A percentile compares a stretch with the other conserved stretches of the same genome.
phyloP scores from a whole-genome alignment of 2,888 invertebrate species.

The Desoria tigrina region DNA sequence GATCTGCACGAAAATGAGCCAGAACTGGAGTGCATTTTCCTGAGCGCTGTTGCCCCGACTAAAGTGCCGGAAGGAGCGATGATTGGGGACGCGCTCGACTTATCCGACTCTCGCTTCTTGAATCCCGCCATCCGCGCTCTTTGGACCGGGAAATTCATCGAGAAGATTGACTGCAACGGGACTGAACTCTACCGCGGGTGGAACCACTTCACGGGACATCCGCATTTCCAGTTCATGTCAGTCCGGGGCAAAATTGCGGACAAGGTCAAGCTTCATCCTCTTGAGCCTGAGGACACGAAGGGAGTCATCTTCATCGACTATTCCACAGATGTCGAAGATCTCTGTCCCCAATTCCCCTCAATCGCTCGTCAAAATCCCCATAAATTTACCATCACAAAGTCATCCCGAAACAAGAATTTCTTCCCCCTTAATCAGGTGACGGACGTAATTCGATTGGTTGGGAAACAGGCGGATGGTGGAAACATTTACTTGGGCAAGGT shows the following conservation, averaged over 20 bases:
- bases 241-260: too few relatives aligned
- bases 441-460: neutral
- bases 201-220: neutral
- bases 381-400: too few relatives aligned
- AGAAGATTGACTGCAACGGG: neutral
- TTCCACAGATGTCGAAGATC: neutral
- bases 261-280: too few relatives aligned
- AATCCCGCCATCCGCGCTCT: neutral
- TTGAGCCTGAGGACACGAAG: neutral
- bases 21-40: neutral
- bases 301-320: neutral
- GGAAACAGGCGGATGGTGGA: constrained; percentile 4
- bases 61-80: neutral
- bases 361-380: too few relatives aligned
- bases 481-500: neutral
- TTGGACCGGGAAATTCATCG: neutral
- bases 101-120: neutral
- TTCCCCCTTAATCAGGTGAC: too few relatives aligned
- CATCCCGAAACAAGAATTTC: too few relatives aligned
- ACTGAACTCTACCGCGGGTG: neutral
- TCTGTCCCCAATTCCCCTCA: neutral
- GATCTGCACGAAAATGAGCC: neutral
- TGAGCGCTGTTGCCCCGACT: too few relatives aligned
- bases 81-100: neutral
- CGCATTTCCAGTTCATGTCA: neutral